Evolutionary conservation across 2,888 invertebrate genomes (phyloP).

Genomic region (Smittia aterrima): DNA sequence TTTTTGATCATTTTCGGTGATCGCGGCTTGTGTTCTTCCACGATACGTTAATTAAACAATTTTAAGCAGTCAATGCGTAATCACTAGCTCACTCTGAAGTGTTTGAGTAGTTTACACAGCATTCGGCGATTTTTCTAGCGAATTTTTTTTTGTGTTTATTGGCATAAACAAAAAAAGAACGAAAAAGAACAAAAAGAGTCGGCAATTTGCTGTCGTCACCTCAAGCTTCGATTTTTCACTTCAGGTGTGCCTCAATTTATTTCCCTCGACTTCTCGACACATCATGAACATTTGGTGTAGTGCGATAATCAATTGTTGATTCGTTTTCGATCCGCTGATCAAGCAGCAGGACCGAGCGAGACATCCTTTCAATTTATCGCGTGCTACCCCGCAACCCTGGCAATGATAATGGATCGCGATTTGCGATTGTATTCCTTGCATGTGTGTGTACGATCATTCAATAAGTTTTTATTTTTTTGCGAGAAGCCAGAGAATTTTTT

Average conservation of each 20-base stretch:
- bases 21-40: not conserved
- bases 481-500: constrained; percentile 33
- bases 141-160: not conserved
- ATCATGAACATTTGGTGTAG: not conserved
- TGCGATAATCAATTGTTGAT: constrained; percentile 21
- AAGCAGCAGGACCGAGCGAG: not conserved
- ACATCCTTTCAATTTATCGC: not conserved
- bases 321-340: constrained; percentile 3
- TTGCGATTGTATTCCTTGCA: not conserved
- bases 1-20: no score
- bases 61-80: not conserved
- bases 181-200: not conserved
- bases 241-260: constrained; percentile 19
- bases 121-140: not conserved
- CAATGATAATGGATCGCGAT: constrained; percentile 8
- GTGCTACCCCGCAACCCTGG: not conserved
- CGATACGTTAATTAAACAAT: constrained; percentile 9
- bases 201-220: constrained; percentile 1
- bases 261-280: not conserved
- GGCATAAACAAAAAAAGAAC: constrained; percentile 7
- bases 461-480: constrained; percentile 15
- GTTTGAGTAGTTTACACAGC: not conserved
- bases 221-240: constrained; percentile 4
- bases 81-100: not conserved
- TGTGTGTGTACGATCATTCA: constrained; percentile 9